Base-by-base conservation (phyloP, 2,113 vertebrate genomes). In the Athene cunicularia region DNA sequence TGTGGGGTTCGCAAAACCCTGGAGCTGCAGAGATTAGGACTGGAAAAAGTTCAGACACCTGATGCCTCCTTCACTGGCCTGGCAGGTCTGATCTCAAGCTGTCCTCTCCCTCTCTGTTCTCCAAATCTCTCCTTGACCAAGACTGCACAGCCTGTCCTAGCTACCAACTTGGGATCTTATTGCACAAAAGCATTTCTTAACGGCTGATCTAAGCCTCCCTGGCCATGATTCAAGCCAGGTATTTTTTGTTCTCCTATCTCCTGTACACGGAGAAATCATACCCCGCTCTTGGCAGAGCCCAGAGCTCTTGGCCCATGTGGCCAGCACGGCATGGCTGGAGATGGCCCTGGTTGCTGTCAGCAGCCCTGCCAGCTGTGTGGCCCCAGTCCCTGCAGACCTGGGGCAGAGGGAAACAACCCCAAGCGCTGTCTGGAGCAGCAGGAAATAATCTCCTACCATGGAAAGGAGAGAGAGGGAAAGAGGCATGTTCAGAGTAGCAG, bases 171-270 rank as follows among this genome's bases (percentile, higher is more conserved):
- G 0, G 47, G 80, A 55, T 90, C 89, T 79, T 3, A 1, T 17
- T 81, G 85, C 85, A 94, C 52, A 81, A 68, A 94, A 92, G 47
- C 90, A 74, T 87, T 87, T 87, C 73, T 81, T 81, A 37, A 41
- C 55, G 73, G 74, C 37, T 35, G 56, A 76, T 21, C 33, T 84
- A 62, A 95, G 62, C 30, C 63, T 70, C 28, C 33, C 26, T 49
- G 76, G 80, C 80, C 35, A 62, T 1, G 6, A 17, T 53, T 93
- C 95, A 91, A 89, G 80, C 18, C 14, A 3, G 3, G 8, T 73
- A 56, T 72, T 81, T 67, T 77, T 67, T 52, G 47, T 73, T 18
- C 13, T 86, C 26, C 39, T 89, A 39, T 87, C 63, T 91, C 35
- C 39, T 70, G 39, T 73, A 80, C 26, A 2, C 24, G 24, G 22